A percentile compares a stretch with the other conserved stretches of the same genome.
Conservation (phyloP, 2,113 vertebrate genomes). For the Atrichornis clamosus region DNA sequence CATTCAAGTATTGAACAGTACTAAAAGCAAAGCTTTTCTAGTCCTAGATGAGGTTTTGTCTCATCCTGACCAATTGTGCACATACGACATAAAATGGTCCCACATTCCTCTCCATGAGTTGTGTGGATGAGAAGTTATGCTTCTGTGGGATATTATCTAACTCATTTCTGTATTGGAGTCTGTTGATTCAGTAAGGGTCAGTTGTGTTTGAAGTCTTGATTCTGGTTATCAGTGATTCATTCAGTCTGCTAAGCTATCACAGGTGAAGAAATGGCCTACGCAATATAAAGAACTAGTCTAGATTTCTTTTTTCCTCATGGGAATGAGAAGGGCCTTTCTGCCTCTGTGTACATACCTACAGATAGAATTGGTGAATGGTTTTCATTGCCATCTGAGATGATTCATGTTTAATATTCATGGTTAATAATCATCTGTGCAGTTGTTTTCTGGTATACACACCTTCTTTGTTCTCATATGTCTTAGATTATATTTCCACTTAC, state of each 20-base stretch:
- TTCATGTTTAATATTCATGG: not conserved
- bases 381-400: not conserved
- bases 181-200: not conserved
- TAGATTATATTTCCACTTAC: not conserved
- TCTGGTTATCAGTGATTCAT: not conserved
- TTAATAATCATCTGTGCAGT: not conserved
- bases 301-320: not conserved
- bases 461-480: not conserved
- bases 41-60: not conserved
- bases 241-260: not conserved
- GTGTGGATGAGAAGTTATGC: not conserved
- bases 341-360: not conserved
- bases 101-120: not conserved
- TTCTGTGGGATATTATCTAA: not conserved
- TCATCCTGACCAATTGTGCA: not conserved
- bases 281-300: not conserved
- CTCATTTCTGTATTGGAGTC: not conserved
- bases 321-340: not conserved
- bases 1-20: not conserved
- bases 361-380: not conserved
- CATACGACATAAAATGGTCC: rapidly evolving
- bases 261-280: not conserved
- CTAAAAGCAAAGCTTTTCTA: not conserved
- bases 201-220: not conserved
- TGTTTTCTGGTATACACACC: not conserved